Conservation (phyloP, 2,888 invertebrate species). For the Andrena bicolor region DNA sequence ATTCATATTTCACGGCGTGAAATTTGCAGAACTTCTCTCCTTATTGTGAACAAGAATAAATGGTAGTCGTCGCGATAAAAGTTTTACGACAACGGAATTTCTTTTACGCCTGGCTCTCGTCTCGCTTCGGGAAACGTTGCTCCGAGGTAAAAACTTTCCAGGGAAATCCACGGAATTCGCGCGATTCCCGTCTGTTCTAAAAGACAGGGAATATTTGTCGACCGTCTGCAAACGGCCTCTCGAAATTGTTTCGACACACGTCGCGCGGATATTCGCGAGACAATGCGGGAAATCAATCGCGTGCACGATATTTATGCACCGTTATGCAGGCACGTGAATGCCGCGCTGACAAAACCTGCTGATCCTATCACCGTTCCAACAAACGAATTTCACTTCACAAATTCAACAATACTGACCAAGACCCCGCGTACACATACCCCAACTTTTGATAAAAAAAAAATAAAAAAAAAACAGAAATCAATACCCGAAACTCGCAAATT, state of each 20-base stretch:
- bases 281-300: slow-evolving; percentile 5
- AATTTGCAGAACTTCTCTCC: slow-evolving; percentile 28
- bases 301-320: neutral
- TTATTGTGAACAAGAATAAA: slow-evolving; percentile 37
- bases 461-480: too few species aligned
- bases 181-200: neutral
- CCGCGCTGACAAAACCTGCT: neutral
- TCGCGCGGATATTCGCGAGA: neutral
- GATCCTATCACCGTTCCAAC: neutral
- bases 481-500: too few species aligned
- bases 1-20: slow-evolving; percentile 21
- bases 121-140: neutral
- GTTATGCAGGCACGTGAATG: neutral
- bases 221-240: neutral
- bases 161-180: slow-evolving; percentile 9
- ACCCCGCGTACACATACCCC: too few species aligned
- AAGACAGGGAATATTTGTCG: slow-evolving; percentile 1
- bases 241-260: neutral
- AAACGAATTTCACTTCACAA: too few species aligned
- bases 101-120: neutral
- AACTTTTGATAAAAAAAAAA: too few species aligned
- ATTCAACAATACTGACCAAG: too few species aligned
- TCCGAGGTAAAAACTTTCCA: neutral
- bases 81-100: slow-evolving; percentile 27
- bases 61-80: slow-evolving; percentile 38